Evolutionary conservation across 2,113 vertebrate genomes (phyloP), one percentile per base, ranked within the genome.

Genomic region (Elephas maximus): DNA sequence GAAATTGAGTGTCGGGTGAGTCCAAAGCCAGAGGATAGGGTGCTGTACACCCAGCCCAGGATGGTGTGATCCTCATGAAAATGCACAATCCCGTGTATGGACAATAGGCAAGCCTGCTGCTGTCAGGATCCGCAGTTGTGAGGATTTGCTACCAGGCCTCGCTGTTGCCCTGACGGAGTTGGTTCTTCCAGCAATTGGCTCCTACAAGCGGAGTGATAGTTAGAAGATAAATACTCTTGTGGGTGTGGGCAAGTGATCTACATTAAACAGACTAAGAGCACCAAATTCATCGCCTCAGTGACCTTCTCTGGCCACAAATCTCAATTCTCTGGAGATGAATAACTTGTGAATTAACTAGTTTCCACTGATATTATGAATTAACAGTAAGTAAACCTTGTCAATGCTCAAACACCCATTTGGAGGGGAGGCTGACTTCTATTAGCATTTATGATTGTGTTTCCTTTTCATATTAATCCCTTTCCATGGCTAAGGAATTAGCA

Each of bases 51-150:
- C 84, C 18, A 69, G 26, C 95, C 95, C 48, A 37, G 95, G 95
- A 96, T 96, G 76, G 82, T 98, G 96, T 97, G 95, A 94, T 94
- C 69, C 92, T 94, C 88, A 63, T 86, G 92, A 97, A 97, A 82
- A 79, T 96, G 84, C 98, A 97, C 97, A 95, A 85, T 79, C 1
- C 28, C 53, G 11, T 91, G 51, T 33, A 63, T 69, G 71, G 95
- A 81, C 97, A 94, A 48, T 57, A 85, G 89, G 71, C 87, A 90
- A 90, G 89, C 76, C 26, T 80, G 53, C 62, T 90, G n/a, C 85
- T 45, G 41, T 88, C 85, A 62, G 41, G 90, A 74, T 91, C 74
- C 79, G 57, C 86, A 62, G 2, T 57, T 87, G 82, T 78, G 23
- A 18, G 37, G 76, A 30, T 85, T 89, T 51, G 69, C 92, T 92